Evolutionary conservation across 2,113 vertebrate genomes (phyloP).

Genomic region (Dissostichus mawsoni): DNA sequence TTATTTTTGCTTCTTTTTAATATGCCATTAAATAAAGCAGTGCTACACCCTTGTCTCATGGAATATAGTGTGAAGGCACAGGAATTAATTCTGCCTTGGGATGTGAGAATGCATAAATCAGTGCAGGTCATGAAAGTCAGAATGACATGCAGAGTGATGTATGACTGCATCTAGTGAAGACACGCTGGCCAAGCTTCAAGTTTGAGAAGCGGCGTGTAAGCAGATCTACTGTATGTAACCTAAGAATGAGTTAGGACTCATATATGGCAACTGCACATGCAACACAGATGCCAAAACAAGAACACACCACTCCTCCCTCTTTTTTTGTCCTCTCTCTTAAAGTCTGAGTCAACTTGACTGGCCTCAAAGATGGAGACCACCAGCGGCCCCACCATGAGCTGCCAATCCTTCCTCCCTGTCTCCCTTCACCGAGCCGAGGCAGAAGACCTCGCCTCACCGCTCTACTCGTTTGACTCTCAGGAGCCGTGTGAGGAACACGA

Average conservation of each 20-base stretch:
- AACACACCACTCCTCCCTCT: constrained; percentile 1
- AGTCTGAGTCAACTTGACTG: constrained; percentile 5
- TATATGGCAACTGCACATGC: constrained; percentile 12
- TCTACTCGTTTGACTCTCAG: neutral
- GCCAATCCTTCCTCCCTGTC: neutral
- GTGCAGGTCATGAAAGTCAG: constrained; percentile 21
- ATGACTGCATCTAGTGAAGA: constrained; percentile 20
- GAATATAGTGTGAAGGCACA: constrained; percentile 19
- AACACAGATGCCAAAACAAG: constrained; percentile 2
- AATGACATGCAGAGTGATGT: constrained; percentile 35
- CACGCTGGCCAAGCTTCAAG: neutral
- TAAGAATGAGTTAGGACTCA: neutral
- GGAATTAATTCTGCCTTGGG: constrained; percentile 32
- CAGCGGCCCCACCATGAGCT: neutral
- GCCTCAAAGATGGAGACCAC: constrained; percentile 16
- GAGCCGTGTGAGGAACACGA: constrained; percentile 35
- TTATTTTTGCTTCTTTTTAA: neutral
- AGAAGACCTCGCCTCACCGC: neutral
- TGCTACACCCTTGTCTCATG: neutral
- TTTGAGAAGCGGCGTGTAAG: constrained; percentile 29
- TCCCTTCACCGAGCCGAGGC: constrained; percentile 1
- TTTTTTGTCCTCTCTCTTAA: neutral
- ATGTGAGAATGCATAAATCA: constrained; percentile 44
- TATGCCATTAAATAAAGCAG: neutral
- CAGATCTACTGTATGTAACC: constrained; percentile 30